A percentile compares a stretch with the other conserved stretches of the same genome.
phyloP scores from a whole-genome alignment of 2,113 vertebrate species.

The Zingel zingel region DNA sequence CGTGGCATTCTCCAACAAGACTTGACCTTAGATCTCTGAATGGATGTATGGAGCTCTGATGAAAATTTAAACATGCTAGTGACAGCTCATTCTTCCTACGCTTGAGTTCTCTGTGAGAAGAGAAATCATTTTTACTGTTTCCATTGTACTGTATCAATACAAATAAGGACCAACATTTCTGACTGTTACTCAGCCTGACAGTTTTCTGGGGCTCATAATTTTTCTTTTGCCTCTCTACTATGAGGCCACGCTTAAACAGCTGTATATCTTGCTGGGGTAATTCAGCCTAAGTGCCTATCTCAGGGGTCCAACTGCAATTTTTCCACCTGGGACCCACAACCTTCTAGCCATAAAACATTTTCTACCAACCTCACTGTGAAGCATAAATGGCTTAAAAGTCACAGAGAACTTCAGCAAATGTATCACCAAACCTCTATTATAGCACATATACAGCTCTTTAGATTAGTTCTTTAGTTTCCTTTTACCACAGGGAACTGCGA shows the following conservation, averaged over 20 bases:
- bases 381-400: constrained; percentile 6
- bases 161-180: background rate
- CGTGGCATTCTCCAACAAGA: constrained; percentile 69
- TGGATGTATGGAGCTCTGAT: constrained; percentile 59
- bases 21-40: constrained; percentile 69
- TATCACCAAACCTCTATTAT: constrained; percentile 12
- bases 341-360: constrained; percentile 51
- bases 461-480: background rate
- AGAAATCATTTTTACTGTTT: background rate
- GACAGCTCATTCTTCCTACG: constrained; percentile 20
- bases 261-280: constrained; percentile 35
- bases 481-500: constrained; percentile 1
- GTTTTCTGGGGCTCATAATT: background rate
- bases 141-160: constrained; percentile 22
- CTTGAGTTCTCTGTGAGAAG: background rate
- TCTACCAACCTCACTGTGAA: constrained; percentile 23
- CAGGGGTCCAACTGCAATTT: constrained; percentile 37
- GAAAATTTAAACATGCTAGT: constrained; percentile 67
- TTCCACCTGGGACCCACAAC: constrained; percentile 47
- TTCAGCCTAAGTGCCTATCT: constrained; percentile 51
- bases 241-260: constrained; percentile 41
- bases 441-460: constrained; percentile 5
- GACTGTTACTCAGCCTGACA: constrained; percentile 21
- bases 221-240: constrained; percentile 24
- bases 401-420: constrained; percentile 17